Evolutionary conservation across 2,797 vertebrate genomes (phyloP).

Genomic region (Helostoma temminkii): DNA sequence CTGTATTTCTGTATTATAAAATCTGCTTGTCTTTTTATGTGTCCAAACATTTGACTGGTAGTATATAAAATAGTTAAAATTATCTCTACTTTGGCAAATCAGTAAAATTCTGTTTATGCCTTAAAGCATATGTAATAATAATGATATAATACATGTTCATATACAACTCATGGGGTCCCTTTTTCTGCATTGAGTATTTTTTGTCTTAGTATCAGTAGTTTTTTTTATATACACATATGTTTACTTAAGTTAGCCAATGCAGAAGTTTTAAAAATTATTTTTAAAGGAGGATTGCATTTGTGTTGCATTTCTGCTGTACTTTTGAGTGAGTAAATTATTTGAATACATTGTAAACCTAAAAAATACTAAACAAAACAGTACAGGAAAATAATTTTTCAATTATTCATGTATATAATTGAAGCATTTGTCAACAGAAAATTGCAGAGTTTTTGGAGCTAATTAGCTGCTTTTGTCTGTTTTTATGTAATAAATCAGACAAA

Average conservation of each 20-base stretch:
- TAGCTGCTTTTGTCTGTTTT: neutral
- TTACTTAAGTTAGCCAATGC: neutral
- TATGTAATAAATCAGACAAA: constrained; percentile 1
- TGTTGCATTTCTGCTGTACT: neutral
- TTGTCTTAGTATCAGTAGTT: too few relatives aligned
- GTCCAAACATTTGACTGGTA: too few relatives aligned
- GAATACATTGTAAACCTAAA: neutral
- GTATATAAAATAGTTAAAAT: too few relatives aligned
- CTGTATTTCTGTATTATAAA: too few relatives aligned
- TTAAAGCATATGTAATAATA: neutral
- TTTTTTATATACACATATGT: neutral
- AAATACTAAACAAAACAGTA: too few relatives aligned
- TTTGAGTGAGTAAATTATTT: neutral
- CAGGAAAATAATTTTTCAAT: too few relatives aligned
- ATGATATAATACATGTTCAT: too few relatives aligned
- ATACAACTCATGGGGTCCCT: too few relatives aligned
- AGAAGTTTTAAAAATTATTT: neutral
- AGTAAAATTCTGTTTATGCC: neutral
- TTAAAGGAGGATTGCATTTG: neutral
- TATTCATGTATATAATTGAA: neutral
- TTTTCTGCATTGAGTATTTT: too few relatives aligned
- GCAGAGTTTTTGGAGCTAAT: neutral
- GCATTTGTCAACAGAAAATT: neutral
- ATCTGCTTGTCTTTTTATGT: too few relatives aligned
- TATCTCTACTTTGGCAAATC: neutral